phyloP scores from a whole-genome alignment of 2,888 invertebrate genomes.

The Andrena minutula region DNA sequence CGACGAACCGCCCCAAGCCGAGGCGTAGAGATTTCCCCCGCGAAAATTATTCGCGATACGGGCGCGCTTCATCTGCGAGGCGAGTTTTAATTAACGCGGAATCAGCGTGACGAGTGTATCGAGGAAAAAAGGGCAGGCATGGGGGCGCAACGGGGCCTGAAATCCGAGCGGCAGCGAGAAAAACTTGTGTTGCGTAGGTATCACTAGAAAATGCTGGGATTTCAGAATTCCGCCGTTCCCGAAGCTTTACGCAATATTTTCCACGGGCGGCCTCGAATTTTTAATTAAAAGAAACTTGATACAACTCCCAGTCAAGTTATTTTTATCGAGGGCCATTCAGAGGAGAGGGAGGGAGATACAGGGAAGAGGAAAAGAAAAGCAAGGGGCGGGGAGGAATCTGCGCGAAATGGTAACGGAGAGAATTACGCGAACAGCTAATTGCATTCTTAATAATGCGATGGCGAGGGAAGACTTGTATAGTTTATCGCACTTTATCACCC shows the following conservation, averaged over 20 bases:
- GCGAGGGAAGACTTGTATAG: constrained; percentile 37
- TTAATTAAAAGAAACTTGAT: constrained; percentile 18
- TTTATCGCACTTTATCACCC: constrained; percentile 59
- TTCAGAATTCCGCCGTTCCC: not conserved
- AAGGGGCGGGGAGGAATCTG: not conserved
- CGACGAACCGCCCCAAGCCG: not conserved
- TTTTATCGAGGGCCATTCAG: not conserved
- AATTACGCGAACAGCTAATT: constrained; percentile 52
- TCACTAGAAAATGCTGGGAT: not conserved
- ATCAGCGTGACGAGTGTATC: not conserved
- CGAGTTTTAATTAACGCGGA: not conserved
- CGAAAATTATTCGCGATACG: not conserved
- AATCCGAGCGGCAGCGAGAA: too few relatives aligned
- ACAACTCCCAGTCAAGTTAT: not conserved
- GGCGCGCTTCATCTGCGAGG: not conserved
- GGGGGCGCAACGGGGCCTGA: too few relatives aligned
- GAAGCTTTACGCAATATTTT: constrained; percentile 6
- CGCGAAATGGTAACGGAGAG: constrained; percentile 28
- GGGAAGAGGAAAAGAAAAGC: not conserved
- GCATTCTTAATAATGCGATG: constrained; percentile 64
- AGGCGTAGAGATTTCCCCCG: not conserved
- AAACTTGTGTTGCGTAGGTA: not conserved
- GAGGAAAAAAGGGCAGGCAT: not conserved
- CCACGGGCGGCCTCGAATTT: constrained; percentile 6
- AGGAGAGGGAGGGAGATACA: not conserved